These are phyloP conservation scores for Panurus biarmicus DNA, from an alignment of 2,113 vertebrate species.

Conservation along the genomic window DNA sequence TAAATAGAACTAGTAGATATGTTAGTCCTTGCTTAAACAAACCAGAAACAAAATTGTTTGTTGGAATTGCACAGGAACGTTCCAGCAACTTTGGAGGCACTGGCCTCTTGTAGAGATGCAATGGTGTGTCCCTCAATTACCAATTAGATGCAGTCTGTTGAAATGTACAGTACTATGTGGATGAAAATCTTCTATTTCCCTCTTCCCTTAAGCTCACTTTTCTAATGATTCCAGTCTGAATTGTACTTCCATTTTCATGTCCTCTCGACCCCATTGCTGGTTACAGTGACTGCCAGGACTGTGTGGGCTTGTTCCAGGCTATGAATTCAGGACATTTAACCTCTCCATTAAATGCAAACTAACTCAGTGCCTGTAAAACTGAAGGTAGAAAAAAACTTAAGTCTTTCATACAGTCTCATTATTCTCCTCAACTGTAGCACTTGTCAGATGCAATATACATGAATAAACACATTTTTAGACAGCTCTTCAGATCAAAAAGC, in stretches of 20 bases:
- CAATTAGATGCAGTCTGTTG: background rate
- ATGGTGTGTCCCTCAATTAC: background rate
- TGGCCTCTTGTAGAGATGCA: background rate
- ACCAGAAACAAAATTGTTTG: background rate
- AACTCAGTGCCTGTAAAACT: background rate
- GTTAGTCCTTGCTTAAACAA: background rate
- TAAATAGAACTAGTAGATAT: background rate
- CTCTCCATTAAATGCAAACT: constrained; percentile 25
- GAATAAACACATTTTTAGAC: constrained; percentile 63
- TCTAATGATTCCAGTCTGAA: background rate
- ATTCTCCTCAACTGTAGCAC: constrained; percentile 44
- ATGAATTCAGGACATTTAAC: background rate
- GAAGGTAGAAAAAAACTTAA: background rate
- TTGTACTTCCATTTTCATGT: background rate
- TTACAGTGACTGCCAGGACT: background rate
- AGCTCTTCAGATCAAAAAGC: constrained; percentile 64
- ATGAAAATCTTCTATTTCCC: background rate
- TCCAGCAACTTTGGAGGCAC: background rate
- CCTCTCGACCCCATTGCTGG: background rate
- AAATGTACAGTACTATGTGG: background rate
- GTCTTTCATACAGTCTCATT: constrained; percentile 32
- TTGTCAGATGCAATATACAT: constrained; percentile 59
- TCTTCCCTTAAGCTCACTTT: background rate
- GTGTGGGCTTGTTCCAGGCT: constrained; percentile 2
- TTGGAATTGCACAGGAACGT: background rate